Evolutionary conservation across 2,888 invertebrate species (phyloP).

Genomic region (Pachliopta kotzebuea): DNA sequence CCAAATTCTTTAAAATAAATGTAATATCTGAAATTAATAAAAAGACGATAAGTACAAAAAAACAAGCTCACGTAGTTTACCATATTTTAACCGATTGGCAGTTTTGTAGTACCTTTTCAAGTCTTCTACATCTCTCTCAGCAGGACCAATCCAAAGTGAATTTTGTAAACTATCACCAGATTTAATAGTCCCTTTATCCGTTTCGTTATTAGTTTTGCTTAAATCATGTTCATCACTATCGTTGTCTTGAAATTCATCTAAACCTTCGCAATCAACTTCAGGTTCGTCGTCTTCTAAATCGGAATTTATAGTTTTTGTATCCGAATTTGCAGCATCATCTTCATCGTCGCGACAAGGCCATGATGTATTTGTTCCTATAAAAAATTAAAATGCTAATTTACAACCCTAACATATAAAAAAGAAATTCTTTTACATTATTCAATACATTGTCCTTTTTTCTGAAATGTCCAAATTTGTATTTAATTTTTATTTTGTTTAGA

Average conservation of each 20-base stretch:
- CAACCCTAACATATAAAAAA: neutral
- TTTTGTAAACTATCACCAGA: constrained; percentile 64
- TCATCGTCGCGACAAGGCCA: constrained; percentile 75
- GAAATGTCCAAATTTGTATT: neutral
- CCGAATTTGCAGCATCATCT: constrained; percentile 69
- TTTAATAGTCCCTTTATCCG: constrained; percentile 49
- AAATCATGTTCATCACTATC: constrained; percentile 61
- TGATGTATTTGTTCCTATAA: constrained; percentile 62
- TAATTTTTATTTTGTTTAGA: neutral
- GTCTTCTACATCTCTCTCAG: constrained; percentile 78
- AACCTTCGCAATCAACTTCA: constrained; percentile 56
- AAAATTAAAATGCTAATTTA: neutral
- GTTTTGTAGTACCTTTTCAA: constrained; percentile 65
- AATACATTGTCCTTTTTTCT: neutral
- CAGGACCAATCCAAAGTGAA: constrained; percentile 67
- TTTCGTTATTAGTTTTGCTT: constrained; percentile 53
- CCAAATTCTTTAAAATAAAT: constrained; percentile 79
- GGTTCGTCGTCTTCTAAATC: constrained; percentile 65
- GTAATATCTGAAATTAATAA: constrained; percentile 71
- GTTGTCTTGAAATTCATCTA: constrained; percentile 64
- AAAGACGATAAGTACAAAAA: constrained; percentile 7
- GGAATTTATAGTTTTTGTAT: constrained; percentile 66
- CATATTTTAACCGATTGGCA: neutral
- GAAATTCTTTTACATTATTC: neutral
- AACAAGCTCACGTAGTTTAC: neutral